Evolutionary conservation across 1,140 invertebrate species (phyloP).

Genomic region (Platyscapa corneri): DNA sequence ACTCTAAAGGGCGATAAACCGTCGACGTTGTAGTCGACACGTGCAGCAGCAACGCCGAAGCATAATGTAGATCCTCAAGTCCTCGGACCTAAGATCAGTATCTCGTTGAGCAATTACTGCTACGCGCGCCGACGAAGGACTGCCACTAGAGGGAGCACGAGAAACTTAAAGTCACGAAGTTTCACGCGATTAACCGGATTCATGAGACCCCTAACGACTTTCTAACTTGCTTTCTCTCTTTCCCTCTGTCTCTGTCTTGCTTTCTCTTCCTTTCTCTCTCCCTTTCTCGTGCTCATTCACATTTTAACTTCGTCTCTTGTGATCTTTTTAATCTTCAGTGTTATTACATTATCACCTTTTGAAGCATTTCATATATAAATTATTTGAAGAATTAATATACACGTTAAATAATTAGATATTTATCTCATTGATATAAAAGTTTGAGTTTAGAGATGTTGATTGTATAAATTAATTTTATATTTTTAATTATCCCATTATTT

Average conservation of each 20-base stretch:
- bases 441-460: no score
- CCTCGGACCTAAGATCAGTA: conserved; percentile 19
- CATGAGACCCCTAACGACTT: conserved; percentile 44
- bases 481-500: no score
- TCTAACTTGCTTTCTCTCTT: conserved; percentile 21
- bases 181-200: conserved; percentile 46
- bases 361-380: not conserved
- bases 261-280: not conserved
- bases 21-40: not conserved
- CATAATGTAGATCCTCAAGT: conserved; percentile 1
- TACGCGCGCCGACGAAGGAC: not conserved
- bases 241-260: not conserved
- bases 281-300: not conserved
- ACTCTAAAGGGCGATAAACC: not conserved
- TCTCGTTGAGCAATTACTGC: conserved; percentile 46
- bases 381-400: not conserved
- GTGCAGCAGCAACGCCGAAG: not conserved
- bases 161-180: conserved; percentile 45
- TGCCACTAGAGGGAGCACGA: not conserved
- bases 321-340: not conserved
- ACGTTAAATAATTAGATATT: no score
- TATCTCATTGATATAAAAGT: no score
- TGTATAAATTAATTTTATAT: no score
- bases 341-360: not conserved
- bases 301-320: not conserved